Base-by-base conservation (phyloP, 2,113 vertebrate genomes). In the Chascanopsetta lugubris region DNA sequence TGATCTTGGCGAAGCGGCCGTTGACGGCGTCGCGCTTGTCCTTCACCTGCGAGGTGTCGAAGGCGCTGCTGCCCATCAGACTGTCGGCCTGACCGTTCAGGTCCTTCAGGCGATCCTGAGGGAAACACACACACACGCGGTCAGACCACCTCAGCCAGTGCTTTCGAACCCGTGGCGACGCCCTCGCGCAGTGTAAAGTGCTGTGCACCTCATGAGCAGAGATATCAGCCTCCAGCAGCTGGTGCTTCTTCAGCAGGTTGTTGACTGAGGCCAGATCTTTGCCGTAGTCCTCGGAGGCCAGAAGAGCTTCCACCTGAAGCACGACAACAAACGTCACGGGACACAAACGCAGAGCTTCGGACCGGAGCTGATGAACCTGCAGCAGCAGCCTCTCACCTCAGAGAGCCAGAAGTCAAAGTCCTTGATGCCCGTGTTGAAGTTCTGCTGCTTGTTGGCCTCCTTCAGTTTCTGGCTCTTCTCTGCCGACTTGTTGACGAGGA, bases 391-490 rank as follows among this genome's bases (percentile, higher is more conserved):
- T 2, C 4, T 83, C 87, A 99, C 97, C 95, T 99, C 97, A 4
- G 97, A 97, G 12, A 99, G 94, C 97, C 97, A 99, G 88, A 99
- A 99, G 85, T 99, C 97, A n/a, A 99, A 99, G 92, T 99, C 97
- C 65, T 99, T 99, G 90, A 99, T 99, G 21, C 97, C 97, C 0
- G 97, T 99, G 89, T 99, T 99, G 72, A 99, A 99, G 80, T 99
- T 99, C 91, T 99, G 97, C 80, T 99, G 97, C 64, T 96, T 98
- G 89, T 99, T 99, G 60, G 97, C 97, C 62, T 98, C 97, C 26
- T 99, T 99, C 30, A 99, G 92, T 55, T 99, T 99, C 88, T 99
- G 97, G 84, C 97, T 99, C 90, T 99, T 99, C 77, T 99, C 97
- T 22, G 97, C 96, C 0, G 97, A 99, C 63, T 99, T 99, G 84